Conservation (phyloP, 2,888 invertebrate species). For the Odontocolon sp. region DNA sequence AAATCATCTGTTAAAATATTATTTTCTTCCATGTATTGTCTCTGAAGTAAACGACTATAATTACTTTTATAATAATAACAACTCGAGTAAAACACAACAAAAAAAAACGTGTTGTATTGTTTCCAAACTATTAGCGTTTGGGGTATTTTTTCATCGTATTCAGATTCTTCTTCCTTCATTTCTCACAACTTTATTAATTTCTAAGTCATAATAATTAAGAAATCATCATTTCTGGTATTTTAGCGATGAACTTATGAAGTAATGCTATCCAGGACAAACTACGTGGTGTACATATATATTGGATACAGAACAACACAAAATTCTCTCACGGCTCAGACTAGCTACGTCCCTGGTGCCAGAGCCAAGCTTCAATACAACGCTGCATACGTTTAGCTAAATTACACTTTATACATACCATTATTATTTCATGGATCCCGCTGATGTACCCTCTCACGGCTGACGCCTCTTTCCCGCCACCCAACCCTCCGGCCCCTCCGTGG, state of each 20-base stretch:
- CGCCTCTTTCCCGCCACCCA: conserved; percentile 69
- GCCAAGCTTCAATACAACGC: conserved; percentile 73
- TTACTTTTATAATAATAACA: too few relatives aligned
- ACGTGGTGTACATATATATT: neutral
- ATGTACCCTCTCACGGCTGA: conserved; percentile 73
- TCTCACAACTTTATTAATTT: too few relatives aligned
- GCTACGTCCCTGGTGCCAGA: conserved; percentile 71
- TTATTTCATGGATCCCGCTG: conserved; percentile 76
- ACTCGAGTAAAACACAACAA: too few relatives aligned
- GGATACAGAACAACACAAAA: neutral
- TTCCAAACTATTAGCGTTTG: too few relatives aligned
- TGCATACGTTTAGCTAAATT: conserved; percentile 79
- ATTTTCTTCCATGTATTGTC: too few relatives aligned
- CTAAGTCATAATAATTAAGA: too few relatives aligned
- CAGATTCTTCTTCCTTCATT: too few relatives aligned
- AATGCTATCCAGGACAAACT: neutral
- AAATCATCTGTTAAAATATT: neutral
- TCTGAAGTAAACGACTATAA: too few relatives aligned
- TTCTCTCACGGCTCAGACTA: conserved; percentile 43
- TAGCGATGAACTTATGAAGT: too few relatives aligned
- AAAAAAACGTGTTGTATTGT: too few relatives aligned
- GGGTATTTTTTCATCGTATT: too few relatives aligned
- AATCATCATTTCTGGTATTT: too few relatives aligned
- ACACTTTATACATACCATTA: conserved; percentile 78
- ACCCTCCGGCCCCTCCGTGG: conserved; percentile 37